Base-by-base conservation (phyloP, 2,888 invertebrate genomes). In the Ischnura elegans region DNA sequence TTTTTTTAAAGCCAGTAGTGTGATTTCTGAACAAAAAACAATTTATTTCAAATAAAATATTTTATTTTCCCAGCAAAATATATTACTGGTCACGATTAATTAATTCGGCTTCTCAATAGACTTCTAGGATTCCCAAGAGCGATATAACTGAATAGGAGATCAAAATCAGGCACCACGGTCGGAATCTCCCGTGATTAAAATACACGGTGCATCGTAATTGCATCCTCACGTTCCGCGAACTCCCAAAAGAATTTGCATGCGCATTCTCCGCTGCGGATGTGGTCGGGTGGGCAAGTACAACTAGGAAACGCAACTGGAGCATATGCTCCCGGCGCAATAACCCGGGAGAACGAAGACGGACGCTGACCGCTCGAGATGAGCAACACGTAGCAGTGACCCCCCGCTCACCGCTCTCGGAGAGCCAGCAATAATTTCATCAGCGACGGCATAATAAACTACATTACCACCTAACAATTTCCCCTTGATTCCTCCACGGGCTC, bases 391-490 rank as follows among this genome's bases (percentile, higher is more conserved):
- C n/a, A n/a, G n/a, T 76, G 76, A 76, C 10, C 76, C 61, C 61
- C 55, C 16, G 61, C 51, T 19, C 19, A 19, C 51, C 51, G 25
- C 76, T 36, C 76, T 36, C 36, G 76, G 36, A 25, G 47, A 47
- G 51, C 51, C 8, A 21, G 76, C 36, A 76, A 76, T 76, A 76
- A 76, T 76, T 76, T 76, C 76, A 76, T 76, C 76, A 76, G 36
- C 76, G 36, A 76, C 76, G 36, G 76, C 76, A 76, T 76, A 76
- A 76, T 76, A 76, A 36, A 76, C 76, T 76, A 76, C 36, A 36
- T 61, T 76, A 76, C 76, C 13, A 36, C 76, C 76, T 36, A 76
- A 76, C 76, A 76, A 76, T 76, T 76, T 76, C 76, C 36, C 6
- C 76, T 76, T 36, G 76, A 76, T 76, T 76, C 51, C 51, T 19